Evolutionary conservation across 2,888 invertebrate species (phyloP), one percentile per base, ranked within the genome.

Genomic region (Cyrtodaria siliqua): DNA sequence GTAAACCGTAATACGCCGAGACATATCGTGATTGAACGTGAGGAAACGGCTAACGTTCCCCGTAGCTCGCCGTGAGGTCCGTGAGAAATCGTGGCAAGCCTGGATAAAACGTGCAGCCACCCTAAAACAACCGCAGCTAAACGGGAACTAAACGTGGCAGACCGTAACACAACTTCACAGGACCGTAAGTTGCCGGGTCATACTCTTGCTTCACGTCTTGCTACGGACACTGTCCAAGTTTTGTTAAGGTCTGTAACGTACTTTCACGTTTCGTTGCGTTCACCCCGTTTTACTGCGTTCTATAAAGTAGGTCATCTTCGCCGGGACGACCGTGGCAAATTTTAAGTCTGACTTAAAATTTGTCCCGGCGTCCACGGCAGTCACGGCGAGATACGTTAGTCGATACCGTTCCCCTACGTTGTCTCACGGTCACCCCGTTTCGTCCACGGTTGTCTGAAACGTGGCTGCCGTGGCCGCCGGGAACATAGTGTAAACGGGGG

Each of bases 271-370:
- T 47, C 57, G 66, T 38, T 57, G 33, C 57, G 49, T 38, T 50
- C 40, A 52, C 9, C 63, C 63, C 2, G 63, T 63, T 55, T 53
- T 53, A 50, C 52, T 40, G 53, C 53, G 52, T 23, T 24, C 53
- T 44, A 44, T 20, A 3, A 44, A 3, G 44, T 59, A 42, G 18
- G 24, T 62, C 52, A 52, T 62, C 52, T 24, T n/a, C 62, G 24
- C 62, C 62, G 69, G 44, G 69, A 47, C 47, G 44, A 16, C 69
- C 55, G 61, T 61, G 49, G 69, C 61, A 69, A 52, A 44, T 69
- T 61, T 60, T 42, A 55, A 55, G 68, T 55, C 61, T 40, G 61
- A 40, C 42, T 52, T 26, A 68, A 68, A 68, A 40, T 52, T 23
- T 68, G 68, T 27, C 60, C 4, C 55, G 56, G 69, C 61, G 33